Evolutionary conservation across 2,113 vertebrate species (phyloP).

Genomic region (Galemys pyrenaicus): DNA sequence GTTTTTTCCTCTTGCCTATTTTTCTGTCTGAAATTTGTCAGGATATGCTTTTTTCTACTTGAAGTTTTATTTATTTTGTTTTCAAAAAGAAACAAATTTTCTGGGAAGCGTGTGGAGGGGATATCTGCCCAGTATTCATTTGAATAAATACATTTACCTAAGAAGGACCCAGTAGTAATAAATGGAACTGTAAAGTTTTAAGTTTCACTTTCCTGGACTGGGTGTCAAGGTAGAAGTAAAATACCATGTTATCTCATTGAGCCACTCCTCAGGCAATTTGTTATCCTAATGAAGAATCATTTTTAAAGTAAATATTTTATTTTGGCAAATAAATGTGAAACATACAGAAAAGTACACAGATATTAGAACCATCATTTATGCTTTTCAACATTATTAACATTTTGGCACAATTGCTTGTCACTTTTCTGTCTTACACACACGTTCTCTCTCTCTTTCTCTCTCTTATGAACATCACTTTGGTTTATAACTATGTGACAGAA

Average conservation of each 20-base stretch:
- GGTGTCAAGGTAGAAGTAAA: background rate
- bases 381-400: background rate
- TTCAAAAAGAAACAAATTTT: background rate
- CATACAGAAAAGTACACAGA: background rate
- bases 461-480: background rate
- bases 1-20: background rate
- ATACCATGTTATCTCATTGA: background rate
- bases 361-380: background rate
- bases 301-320: background rate
- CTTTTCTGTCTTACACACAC: background rate
- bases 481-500: background rate
- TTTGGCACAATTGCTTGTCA: background rate
- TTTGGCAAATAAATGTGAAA: conserved; percentile 6
- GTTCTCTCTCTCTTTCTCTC: background rate
- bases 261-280: background rate
- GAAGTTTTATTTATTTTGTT: background rate
- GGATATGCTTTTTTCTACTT: background rate
- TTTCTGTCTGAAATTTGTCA: background rate
- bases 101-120: background rate
- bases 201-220: conserved; percentile 48
- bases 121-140: no score
- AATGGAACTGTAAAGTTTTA: background rate
- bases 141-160: background rate
- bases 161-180: no score
- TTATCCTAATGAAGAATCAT: background rate